phyloP scores from a whole-genome alignment of 2,888 invertebrate genomes.

The Andrena haemorrhoa region DNA sequence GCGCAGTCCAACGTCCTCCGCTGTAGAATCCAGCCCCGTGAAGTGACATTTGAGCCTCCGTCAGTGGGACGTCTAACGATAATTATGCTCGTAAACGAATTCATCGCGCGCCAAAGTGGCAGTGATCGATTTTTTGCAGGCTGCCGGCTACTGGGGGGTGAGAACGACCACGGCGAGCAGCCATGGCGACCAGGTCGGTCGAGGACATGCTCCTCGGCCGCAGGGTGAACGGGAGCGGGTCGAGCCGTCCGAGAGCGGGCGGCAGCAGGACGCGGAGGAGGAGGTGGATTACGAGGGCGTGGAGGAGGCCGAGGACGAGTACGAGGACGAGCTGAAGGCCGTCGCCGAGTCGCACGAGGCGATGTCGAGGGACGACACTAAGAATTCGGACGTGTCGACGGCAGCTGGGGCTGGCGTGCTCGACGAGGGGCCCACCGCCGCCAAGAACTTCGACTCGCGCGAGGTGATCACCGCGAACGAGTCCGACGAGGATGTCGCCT shows the following conservation, averaged over 20 bases:
- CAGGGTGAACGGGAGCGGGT: conserved; percentile 33
- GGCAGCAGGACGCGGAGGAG: conserved; percentile 25
- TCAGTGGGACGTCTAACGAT: too few species aligned
- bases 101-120: not conserved
- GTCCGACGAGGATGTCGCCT: conserved; percentile 76
- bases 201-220: conserved; percentile 3
- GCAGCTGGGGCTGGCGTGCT: conserved; percentile 34
- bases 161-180: conserved; percentile 20
- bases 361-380: conserved; percentile 77
- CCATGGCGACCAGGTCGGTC: conserved; percentile 8
- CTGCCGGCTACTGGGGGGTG: not conserved
- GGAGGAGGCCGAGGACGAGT: conserved; percentile 72
- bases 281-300: conserved; percentile 54
- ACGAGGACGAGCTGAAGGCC: conserved; percentile 77
- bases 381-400: conserved; percentile 62
- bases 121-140: conserved; percentile 17
- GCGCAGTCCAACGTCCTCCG: too few species aligned
- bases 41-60: too few species aligned
- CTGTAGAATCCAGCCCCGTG: too few species aligned
- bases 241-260: conserved; percentile 10
- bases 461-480: conserved; percentile 72
- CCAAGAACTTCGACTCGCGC: conserved; percentile 73
- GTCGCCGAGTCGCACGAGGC: conserved; percentile 78
- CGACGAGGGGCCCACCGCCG: conserved; percentile 10
- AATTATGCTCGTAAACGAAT: not conserved